Percentiles rank a stretch among this genome's conserved stretches.
phyloP scores from a whole-genome alignment of 2,888 invertebrate species.

The Leucozona laternaria region DNA sequence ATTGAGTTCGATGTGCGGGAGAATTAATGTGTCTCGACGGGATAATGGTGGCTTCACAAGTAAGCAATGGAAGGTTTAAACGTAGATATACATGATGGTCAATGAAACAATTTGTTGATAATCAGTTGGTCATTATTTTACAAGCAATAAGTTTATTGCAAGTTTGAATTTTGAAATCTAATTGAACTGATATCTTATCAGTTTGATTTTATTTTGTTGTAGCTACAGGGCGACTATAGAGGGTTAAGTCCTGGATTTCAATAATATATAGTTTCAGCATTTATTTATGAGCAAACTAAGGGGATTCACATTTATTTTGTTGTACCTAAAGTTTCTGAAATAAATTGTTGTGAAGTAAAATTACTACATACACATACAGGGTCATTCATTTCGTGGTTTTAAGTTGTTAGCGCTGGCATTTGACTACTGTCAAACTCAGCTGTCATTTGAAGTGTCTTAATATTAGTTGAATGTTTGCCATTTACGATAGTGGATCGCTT shows the following conservation, averaged over 20 bases:
- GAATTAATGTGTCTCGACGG: constrained; percentile 14
- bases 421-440: too few relatives aligned
- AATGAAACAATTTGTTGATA: constrained; percentile 10
- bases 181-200: not conserved
- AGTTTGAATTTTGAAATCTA: too few relatives aligned
- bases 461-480: too few relatives aligned
- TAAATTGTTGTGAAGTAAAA: too few relatives aligned
- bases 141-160: not conserved
- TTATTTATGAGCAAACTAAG: not conserved
- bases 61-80: too few relatives aligned
- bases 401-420: too few relatives aligned
- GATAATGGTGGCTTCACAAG: not conserved
- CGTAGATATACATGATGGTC: too few relatives aligned
- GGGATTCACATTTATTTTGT: not conserved
- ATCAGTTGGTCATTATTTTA: not conserved
- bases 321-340: too few relatives aligned
- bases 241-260: not conserved
- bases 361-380: too few relatives aligned
- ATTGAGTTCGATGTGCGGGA: constrained; percentile 24
- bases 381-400: too few relatives aligned
- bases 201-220: not conserved
- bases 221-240: not conserved
- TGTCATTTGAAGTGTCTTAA: too few relatives aligned
- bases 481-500: too few relatives aligned
- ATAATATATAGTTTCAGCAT: not conserved